Evolutionary conservation across 2,113 vertebrate genomes (phyloP).

Genomic region (Furnarius figulus): DNA sequence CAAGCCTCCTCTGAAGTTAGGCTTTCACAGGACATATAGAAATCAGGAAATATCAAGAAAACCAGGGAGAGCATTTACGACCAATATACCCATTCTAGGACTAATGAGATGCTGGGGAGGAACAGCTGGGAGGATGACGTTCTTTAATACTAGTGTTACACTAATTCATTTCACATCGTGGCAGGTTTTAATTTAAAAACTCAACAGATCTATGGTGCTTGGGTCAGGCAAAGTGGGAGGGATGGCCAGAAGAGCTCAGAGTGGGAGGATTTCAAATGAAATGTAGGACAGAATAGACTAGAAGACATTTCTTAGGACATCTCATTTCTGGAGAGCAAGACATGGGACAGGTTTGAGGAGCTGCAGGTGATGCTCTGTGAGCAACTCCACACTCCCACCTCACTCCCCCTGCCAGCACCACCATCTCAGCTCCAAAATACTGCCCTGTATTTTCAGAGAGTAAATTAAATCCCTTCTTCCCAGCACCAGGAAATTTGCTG

Average conservation of each 20-base stretch:
- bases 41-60: not conserved
- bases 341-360: not conserved
- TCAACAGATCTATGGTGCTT: not conserved
- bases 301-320: not conserved
- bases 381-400: not conserved
- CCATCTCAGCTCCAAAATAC: not conserved
- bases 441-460: not conserved
- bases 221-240: not conserved
- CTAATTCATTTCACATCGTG: not conserved
- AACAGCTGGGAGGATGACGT: not conserved
- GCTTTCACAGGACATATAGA: fast-evolving
- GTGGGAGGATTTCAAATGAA: not conserved
- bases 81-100: not conserved
- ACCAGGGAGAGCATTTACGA: not conserved
- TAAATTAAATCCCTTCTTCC: not conserved
- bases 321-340: not conserved
- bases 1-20: not conserved
- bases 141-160: not conserved
- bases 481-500: not conserved
- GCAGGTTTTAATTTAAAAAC: not conserved
- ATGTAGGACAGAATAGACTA: not conserved
- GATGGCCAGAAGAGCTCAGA: not conserved
- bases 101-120: not conserved
- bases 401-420: not conserved
- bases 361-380: not conserved